Evolutionary conservation across 64 coral and sea anemone genomes (phyloP).

Genomic region (Actinia tenebrosa): DNA sequence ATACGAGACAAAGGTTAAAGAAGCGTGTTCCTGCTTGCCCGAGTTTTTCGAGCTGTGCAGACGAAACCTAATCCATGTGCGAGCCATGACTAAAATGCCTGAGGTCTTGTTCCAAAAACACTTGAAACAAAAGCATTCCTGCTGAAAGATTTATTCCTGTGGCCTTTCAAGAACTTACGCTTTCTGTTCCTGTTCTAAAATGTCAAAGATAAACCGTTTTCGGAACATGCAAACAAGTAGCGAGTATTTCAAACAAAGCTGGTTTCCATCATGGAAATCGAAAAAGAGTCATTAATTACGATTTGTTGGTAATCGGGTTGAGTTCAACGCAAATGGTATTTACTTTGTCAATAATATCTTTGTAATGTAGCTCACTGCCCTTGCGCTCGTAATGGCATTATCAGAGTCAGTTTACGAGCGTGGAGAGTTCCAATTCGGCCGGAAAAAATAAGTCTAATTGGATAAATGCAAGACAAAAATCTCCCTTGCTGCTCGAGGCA

Average conservation of each 20-base stretch:
- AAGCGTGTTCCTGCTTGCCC: slow-evolving; percentile 22
- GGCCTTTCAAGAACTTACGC: not conserved
- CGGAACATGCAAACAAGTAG: not conserved
- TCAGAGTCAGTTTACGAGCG: not conserved
- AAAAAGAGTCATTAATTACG: not conserved
- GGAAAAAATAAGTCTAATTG: not conserved
- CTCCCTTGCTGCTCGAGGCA: not conserved
- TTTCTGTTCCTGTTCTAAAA: not conserved
- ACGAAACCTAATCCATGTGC: not conserved
- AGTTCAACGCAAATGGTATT: not conserved
- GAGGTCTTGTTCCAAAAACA: not conserved
- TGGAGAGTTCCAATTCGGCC: not conserved
- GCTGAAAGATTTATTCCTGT: slow-evolving; percentile 12
- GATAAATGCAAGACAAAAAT: not conserved
- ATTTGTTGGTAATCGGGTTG: not conserved
- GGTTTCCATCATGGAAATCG: not conserved
- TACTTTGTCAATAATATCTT: slow-evolving; percentile 7
- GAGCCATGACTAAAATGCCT: not conserved
- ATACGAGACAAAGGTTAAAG: slow-evolving; percentile 4
- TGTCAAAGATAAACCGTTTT: not conserved
- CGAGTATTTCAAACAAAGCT: not conserved
- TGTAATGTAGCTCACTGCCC: not conserved
- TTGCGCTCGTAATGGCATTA: not conserved
- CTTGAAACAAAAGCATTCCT: slow-evolving; percentile 1
- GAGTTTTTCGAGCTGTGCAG: slow-evolving; percentile 19